phyloP scores from a whole-genome alignment of 2,797 vertebrate species.

The Muscicapa striata region DNA sequence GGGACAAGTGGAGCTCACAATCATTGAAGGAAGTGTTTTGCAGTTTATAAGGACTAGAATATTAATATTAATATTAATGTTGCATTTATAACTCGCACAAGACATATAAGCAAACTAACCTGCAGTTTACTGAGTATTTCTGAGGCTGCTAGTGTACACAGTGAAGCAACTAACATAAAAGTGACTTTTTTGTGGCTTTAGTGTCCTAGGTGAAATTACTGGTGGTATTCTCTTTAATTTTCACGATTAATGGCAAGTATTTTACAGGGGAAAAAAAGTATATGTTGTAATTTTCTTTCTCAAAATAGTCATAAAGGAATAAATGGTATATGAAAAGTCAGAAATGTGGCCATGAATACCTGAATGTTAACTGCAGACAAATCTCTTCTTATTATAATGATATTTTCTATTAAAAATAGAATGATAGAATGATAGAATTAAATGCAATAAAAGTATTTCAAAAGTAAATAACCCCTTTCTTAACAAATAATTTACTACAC shows the following conservation, averaged over 20 bases:
- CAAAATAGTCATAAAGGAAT: background rate
- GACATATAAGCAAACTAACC: background rate
- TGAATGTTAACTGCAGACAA: background rate
- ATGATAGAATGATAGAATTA: background rate
- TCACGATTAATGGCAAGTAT: background rate
- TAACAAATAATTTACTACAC: background rate
- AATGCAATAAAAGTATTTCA: background rate
- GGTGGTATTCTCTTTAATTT: background rate
- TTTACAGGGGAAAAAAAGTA: background rate
- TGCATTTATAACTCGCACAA: background rate
- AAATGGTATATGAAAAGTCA: background rate
- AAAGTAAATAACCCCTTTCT: rapidly evolving
- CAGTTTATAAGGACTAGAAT: background rate
- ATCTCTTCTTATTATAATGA: background rate
- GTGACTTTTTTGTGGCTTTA: background rate
- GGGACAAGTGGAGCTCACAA: background rate
- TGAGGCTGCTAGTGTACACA: background rate
- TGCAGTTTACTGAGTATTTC: background rate
- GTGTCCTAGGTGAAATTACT: background rate
- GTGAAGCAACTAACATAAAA: background rate
- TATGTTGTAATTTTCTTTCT: background rate
- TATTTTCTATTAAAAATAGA: background rate
- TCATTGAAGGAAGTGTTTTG: background rate
- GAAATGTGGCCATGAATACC: background rate
- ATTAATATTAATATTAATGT: too few species aligned